Percentiles rank a stretch among this genome's conserved stretches.
These are phyloP conservation scores for Linnaemya vulpina DNA, from an alignment of 2,888 invertebrate species.

Conservation along the genomic window DNA sequence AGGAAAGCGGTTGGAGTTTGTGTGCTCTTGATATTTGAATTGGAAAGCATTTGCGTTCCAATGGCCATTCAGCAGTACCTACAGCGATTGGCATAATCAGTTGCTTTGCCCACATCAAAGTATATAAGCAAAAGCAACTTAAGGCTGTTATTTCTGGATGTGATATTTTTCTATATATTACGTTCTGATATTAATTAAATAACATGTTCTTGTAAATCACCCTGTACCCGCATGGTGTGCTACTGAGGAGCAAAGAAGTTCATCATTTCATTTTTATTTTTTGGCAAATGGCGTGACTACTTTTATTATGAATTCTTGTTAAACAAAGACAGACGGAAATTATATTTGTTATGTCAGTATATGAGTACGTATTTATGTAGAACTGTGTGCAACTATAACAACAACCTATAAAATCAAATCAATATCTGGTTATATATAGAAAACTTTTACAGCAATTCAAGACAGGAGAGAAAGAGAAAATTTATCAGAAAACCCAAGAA, in stretches of 20 bases:
- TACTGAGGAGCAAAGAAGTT: not conserved
- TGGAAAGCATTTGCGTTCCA: too few relatives aligned
- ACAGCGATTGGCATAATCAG: too few relatives aligned
- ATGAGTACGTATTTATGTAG: not conserved
- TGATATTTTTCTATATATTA: too few relatives aligned
- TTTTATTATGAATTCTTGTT: slow-evolving; percentile 45
- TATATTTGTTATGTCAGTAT: not conserved
- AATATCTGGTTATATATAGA: slow-evolving; percentile 46
- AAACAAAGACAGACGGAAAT: slow-evolving; percentile 60
- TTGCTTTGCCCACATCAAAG: too few relatives aligned
- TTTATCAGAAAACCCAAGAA: not conserved
- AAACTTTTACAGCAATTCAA: slow-evolving; percentile 47
- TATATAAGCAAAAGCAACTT: too few relatives aligned
- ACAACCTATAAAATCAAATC: slow-evolving; percentile 78
- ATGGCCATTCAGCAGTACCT: too few relatives aligned
- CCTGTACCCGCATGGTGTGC: not conserved
- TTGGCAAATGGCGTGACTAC: slow-evolving; percentile 68
- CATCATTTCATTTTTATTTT: slow-evolving; percentile 41
- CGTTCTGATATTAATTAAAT: not conserved
- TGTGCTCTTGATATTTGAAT: too few relatives aligned
- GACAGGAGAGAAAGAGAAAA: not conserved
- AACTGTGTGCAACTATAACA: slow-evolving; percentile 79
- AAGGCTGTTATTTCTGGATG: too few relatives aligned
- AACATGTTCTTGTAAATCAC: slow-evolving; percentile 2
- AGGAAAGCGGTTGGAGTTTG: too few relatives aligned